Evolutionary conservation across 1,140 invertebrate species (phyloP), one percentile per base, ranked within the genome.

Genomic region (Formica selysi): DNA sequence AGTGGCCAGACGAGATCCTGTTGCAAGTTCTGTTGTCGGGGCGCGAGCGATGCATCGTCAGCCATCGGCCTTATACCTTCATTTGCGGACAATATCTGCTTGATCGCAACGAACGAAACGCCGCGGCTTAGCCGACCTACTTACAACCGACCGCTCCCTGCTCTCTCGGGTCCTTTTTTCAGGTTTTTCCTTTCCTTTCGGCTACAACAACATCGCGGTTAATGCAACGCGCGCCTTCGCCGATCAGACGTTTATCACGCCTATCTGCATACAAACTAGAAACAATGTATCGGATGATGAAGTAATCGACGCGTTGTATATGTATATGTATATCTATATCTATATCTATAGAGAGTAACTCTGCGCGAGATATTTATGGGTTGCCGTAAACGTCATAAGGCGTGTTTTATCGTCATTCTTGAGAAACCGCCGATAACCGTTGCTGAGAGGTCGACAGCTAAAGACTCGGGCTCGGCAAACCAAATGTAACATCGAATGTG

Each of bases 171-270:
- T 87, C 80, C 80, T 84, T 83, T 87, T 83, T 74, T 79, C 51
- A 74, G 48, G 26, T 86, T 86, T 87, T 86, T 86, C 48, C 73
- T 87, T 87, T 87, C 86, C 71, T 87, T 87, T 87, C 54, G 54
- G 74, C 41, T 51, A 51, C 48, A n/a, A 13, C 41, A 22, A 41
- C 78, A 48, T 29, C 32, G 32, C 51, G 29, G 10, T 19, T 48
- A 48, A 13, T 41, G 32, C 7, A 19, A 51, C 61, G 11, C 22
- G 26, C 38, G 26, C 36, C 62, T 44, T 78, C 61, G 76, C 44
- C 76, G 26, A 54, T 4, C 41, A 19, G 13, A 32, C n/a, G 6
- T 41, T 70, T 80, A 70, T 80, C 64, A 16, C 54, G 79, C 32
- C 44, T 61, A 73, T 83, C 68, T 83, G 68, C 79, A 26, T 83